phyloP scores from a whole-genome alignment of 30 jellyfish, hydroid and myxozoan species.

The Aurelia aurita region DNA sequence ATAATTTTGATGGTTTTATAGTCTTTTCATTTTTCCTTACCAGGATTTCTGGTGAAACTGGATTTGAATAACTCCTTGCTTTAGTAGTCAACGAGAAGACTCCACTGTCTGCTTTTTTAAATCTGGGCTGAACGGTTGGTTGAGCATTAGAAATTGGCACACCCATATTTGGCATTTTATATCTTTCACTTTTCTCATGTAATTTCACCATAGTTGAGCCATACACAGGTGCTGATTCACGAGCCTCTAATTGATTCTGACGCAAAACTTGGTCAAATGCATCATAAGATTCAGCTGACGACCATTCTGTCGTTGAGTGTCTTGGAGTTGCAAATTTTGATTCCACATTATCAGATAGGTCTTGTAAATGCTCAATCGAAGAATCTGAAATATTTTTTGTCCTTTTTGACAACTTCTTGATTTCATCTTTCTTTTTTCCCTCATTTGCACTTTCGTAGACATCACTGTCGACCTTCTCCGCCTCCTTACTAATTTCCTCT shows the following conservation, averaged over 20 bases:
- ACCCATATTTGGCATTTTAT: slow-evolving; percentile 2
- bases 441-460: slow-evolving; percentile 55
- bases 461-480: slow-evolving; percentile 31
- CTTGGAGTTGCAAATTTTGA: slow-evolving; percentile 79
- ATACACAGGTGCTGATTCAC: slow-evolving; percentile 93
- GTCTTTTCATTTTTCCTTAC: too few relatives aligned
- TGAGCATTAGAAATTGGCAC: neutral
- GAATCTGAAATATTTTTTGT: slow-evolving; percentile 24
- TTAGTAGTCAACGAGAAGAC: neutral
- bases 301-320: slow-evolving; percentile 74
- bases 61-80: slow-evolving; percentile 11
- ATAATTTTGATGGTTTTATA: neutral
- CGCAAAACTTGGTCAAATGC: slow-evolving; percentile 73
- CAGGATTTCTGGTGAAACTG: neutral
- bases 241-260: slow-evolving; percentile 85
- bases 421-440: slow-evolving; percentile 21
- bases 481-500: neutral
- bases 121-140: neutral
- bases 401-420: neutral
- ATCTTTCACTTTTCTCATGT: slow-evolving; percentile 60
- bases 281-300: slow-evolving; percentile 68
- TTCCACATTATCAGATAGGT: slow-evolving; percentile 49
- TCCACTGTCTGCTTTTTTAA: slow-evolving; percentile 23
- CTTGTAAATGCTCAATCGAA: slow-evolving; percentile 41
- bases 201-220: slow-evolving; percentile 89